Conservation (phyloP, 1,140 invertebrate genomes). For the Watersipora subatra region DNA sequence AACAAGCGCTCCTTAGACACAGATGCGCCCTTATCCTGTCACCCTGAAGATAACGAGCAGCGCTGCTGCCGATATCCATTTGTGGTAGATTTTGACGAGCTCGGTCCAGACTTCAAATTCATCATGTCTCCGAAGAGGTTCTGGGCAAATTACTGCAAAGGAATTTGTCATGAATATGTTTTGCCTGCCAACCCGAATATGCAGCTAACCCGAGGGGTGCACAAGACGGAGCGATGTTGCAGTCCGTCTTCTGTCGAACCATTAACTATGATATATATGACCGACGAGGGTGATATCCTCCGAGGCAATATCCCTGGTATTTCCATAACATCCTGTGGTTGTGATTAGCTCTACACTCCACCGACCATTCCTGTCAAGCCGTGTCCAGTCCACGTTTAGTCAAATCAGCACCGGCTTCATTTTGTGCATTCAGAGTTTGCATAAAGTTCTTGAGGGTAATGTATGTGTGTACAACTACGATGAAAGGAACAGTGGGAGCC, state of each 20-base stretch:
- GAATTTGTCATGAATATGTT: constrained; percentile 15
- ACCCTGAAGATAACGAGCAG: constrained; percentile 15
- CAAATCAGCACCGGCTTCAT: too few species aligned
- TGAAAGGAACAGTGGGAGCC: too few species aligned
- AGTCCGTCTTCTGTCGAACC: background rate
- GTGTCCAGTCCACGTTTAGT: too few species aligned
- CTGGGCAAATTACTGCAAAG: constrained; percentile 23
- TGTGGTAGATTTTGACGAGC: constrained; percentile 73
- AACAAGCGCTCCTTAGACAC: background rate
- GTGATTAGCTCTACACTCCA: background rate
- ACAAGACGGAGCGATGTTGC: background rate
- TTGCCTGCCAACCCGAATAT: background rate
- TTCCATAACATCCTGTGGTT: background rate
- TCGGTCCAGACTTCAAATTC: constrained; percentile 77
- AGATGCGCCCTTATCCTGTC: constrained; percentile 11
- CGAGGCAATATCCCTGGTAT: background rate
- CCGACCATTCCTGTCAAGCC: too few species aligned
- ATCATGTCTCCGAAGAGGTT: constrained; percentile 63
- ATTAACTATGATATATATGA: background rate
- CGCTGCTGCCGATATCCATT: constrained; percentile 76
- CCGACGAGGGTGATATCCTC: background rate
- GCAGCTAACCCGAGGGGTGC: background rate
- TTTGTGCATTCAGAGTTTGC: too few species aligned
- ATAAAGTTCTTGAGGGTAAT: too few species aligned
- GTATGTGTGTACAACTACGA: too few species aligned